Conservation (phyloP, 2,888 invertebrate species). For the Mimachlamys varia region DNA sequence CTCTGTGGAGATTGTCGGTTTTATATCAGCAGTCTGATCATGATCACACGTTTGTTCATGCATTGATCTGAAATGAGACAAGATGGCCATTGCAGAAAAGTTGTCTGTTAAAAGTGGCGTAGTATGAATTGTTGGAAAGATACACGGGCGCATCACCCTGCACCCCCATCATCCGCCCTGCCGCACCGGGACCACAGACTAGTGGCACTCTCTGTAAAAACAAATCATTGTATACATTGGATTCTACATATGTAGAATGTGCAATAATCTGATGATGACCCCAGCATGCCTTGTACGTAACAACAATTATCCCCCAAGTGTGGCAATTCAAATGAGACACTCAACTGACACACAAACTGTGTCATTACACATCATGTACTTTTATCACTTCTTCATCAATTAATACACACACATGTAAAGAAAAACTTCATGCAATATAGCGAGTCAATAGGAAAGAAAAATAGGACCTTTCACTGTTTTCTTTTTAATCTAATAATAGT, state of each 20-base stretch:
- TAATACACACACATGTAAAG: neutral
- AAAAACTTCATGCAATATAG: neutral
- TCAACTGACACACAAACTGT: neutral
- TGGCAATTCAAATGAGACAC: constrained; percentile 23
- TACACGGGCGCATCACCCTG: neutral
- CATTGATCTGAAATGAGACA: constrained; percentile 74
- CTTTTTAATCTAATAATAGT: neutral
- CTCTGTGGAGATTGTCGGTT: constrained; percentile 71
- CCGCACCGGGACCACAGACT: neutral
- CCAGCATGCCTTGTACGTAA: neutral
- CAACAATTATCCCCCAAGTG: neutral
- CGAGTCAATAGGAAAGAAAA: neutral
- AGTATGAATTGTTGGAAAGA: neutral
- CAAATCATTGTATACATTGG: neutral
- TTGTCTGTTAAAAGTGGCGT: constrained; percentile 15
- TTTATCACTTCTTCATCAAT: neutral
- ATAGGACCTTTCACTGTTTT: neutral
- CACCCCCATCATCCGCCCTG: neutral
- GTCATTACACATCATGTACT: neutral
- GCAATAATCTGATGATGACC: neutral
- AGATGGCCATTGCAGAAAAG: constrained; percentile 71
- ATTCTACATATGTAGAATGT: neutral
- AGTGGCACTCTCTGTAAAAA: constrained; percentile 6
- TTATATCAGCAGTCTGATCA: constrained; percentile 75
- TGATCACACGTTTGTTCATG: constrained; percentile 75